Base-by-base conservation (phyloP, 2,113 vertebrate species). In the Neodon shergylaensis region DNA sequence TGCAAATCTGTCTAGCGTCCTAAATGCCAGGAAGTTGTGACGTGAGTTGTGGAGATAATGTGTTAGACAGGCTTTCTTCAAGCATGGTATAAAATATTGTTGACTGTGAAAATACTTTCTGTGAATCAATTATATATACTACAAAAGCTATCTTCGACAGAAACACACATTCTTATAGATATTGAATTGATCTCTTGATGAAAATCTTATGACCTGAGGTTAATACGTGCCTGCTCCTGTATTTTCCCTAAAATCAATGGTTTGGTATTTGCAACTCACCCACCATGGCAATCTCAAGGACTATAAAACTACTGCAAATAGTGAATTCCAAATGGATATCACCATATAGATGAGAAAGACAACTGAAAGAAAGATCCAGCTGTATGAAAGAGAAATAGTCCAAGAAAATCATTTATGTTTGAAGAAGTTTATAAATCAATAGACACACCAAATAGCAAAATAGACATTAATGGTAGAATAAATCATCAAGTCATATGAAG, bases 381-480 rank as follows among this genome's bases (percentile, higher is more conserved):
- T 73, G 0, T 49, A 72, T 47, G 17, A 82, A 94, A 93, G 85
- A 90, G 42, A 24, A 74, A 68, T 47, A 94, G 87, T 47, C 61
- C 70, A 72, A 1, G 33, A 16, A 95, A 92, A 91, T 49, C 86
- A 84, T 61, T 49, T 58, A 87, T 72, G 33, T 74, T 47, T 72
- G 4, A 9, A 85, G 26, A 94, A 92, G 65, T 17, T 90, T 92
- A 16, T 47, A 89, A 96, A 68, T 89, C 39, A 95, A 70, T 90
- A 42, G 14, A 84, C 74, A 77, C 0, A 72, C 16, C 49, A 13
- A 94, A 72, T 36, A 90, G 70, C 42, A 94, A 95, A 90, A 66
- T 36, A 33, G n/a, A 90, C 26, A 74, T 3, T 26, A 65, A 63
- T 5, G 85, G 65, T 47, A 95, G 74, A 93, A 61, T 47, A 87